phyloP scores from a whole-genome alignment of 1,140 invertebrate species.

The Plodia interpunctella region DNA sequence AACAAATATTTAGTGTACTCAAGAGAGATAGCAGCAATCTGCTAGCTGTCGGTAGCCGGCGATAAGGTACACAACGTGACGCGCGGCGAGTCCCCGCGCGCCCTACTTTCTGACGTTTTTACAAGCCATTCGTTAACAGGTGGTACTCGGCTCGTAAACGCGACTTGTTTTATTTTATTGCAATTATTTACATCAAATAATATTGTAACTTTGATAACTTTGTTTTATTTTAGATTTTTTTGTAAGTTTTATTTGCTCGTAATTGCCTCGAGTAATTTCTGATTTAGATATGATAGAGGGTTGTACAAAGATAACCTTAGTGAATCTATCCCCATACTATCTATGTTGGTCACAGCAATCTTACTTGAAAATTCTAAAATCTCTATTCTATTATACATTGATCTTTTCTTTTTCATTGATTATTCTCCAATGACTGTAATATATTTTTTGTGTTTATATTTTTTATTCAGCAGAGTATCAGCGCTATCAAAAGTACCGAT shows the following conservation, averaged over 20 bases:
- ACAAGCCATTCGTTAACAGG: background rate
- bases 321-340: too few species aligned
- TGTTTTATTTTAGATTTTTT: background rate
- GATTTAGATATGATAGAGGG: too few species aligned
- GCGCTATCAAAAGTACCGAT: background rate
- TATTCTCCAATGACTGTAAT: too few species aligned
- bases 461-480: background rate
- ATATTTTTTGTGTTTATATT: too few species aligned
- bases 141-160: background rate
- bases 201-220: background rate
- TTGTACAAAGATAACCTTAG: too few species aligned
- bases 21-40: background rate
- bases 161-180: background rate
- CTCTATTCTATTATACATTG: too few species aligned
- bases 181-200: background rate
- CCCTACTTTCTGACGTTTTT: slow-evolving; percentile 4
- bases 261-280: too few species aligned
- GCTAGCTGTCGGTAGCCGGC: background rate
- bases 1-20: background rate
- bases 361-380: too few species aligned
- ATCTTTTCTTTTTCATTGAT: too few species aligned
- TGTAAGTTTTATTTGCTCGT: background rate
- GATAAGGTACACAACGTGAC: background rate
- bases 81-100: background rate
- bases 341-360: too few species aligned